Evolutionary conservation across 2,888 invertebrate species (phyloP).

Genomic region (Acrobasis repandana): DNA sequence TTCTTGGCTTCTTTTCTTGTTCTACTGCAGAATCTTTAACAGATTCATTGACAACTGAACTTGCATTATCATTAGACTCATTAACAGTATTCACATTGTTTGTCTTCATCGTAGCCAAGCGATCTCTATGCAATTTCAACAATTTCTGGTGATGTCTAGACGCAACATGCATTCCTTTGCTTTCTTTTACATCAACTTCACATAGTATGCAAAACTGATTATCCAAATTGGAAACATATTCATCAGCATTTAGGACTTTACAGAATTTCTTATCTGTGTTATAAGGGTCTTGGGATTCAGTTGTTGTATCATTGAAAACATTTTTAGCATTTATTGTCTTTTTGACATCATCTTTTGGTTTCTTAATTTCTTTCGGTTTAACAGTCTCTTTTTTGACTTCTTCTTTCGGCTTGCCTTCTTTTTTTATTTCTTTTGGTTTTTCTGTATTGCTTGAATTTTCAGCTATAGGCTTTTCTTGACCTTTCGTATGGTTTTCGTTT

Average conservation of each 20-base stretch:
- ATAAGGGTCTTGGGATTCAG: not conserved
- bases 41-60: not conserved
- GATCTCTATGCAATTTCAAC: constrained; percentile 38
- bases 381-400: not conserved
- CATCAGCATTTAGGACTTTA: constrained; percentile 1
- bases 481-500: not conserved
- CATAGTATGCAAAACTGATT: not conserved
- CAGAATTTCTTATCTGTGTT: not conserved
- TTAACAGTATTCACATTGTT: not conserved
- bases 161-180: constrained; percentile 29
- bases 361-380: constrained; percentile 1
- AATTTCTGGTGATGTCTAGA: constrained; percentile 39
- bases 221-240: constrained; percentile 4
- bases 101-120: constrained; percentile 21
- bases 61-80: not conserved
- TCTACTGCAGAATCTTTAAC: not conserved
- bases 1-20: not conserved
- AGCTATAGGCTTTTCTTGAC: constrained; percentile 1
- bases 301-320: not conserved
- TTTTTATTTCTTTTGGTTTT: not conserved
- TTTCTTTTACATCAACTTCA: not conserved
- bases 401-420: not conserved
- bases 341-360: not conserved
- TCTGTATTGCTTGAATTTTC: not conserved
- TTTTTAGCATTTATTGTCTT: not conserved